These are phyloP conservation scores for Cataglyphis hispanica DNA, from an alignment of 1,140 invertebrate species.

Conservation along the genomic window DNA sequence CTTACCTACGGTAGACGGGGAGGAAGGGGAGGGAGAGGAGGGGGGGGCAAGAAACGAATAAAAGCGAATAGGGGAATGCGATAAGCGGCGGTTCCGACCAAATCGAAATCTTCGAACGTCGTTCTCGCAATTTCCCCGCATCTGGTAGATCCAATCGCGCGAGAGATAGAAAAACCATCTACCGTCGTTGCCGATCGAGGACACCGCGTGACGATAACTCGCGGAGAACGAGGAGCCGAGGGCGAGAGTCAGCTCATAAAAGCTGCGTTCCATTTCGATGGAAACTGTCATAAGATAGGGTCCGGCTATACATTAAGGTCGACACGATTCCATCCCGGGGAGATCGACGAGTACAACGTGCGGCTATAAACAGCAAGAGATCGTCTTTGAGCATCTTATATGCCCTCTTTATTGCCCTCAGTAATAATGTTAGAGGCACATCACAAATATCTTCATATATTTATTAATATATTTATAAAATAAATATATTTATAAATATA, in stretches of 20 bases:
- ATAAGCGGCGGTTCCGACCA: conserved; percentile 58
- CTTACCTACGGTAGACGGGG: conserved; percentile 32
- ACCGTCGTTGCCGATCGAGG: not conserved
- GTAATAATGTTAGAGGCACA: not conserved
- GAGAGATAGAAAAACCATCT: conserved; percentile 64
- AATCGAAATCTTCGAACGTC: conserved; percentile 43
- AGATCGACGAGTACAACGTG: not conserved
- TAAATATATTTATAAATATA: not conserved
- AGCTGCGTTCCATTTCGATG: conserved; percentile 44
- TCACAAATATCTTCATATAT: not conserved
- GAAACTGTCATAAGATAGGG: conserved; percentile 22
- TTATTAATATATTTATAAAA: not conserved
- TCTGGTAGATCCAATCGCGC: not conserved
- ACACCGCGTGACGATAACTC: conserved; percentile 48
- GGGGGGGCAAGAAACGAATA: conserved; percentile 41
- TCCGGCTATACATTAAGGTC: conserved; percentile 1
- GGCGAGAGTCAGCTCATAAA: conserved; percentile 19
- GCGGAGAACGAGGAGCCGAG: conserved; percentile 20
- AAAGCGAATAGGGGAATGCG: conserved; percentile 50
- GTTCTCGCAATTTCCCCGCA: conserved; percentile 38
- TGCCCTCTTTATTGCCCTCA: not conserved
- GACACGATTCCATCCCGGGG: not conserved
- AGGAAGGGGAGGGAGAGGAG: no score
- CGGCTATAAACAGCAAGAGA: not conserved
- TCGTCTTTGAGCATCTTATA: not conserved